phyloP scores from a whole-genome alignment of 2,888 invertebrate genomes.

The Epinotia nisella region DNA sequence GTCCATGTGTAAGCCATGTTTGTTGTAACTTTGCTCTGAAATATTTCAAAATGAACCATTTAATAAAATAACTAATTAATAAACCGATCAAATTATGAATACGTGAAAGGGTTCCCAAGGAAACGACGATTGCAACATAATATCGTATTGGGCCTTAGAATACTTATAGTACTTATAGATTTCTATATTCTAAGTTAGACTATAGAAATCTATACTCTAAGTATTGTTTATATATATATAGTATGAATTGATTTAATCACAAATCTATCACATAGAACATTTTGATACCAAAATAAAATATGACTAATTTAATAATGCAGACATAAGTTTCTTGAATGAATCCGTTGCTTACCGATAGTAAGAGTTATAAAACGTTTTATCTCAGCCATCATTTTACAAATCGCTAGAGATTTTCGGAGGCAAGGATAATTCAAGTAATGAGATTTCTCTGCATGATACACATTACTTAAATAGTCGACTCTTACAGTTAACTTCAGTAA shows the following conservation, averaged over 20 bases:
- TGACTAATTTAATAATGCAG: too few relatives aligned
- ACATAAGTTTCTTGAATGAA: not conserved
- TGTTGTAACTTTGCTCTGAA: conserved; percentile 70
- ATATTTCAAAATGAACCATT: conserved; percentile 44
- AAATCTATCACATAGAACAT: not conserved
- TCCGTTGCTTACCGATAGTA: conserved; percentile 48
- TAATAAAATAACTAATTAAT: not conserved
- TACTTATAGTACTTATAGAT: too few relatives aligned
- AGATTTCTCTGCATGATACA: not conserved
- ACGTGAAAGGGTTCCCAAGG: not conserved
- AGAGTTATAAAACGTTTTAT: conserved; percentile 48
- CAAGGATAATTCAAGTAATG: conserved; percentile 1
- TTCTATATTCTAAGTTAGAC: too few relatives aligned
- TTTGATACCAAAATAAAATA: not conserved
- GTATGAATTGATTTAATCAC: not conserved
- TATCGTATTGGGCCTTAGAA: too few relatives aligned
- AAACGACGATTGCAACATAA: not conserved
- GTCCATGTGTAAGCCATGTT: conserved; percentile 56
- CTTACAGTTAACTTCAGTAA: not conserved
- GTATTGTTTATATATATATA: too few relatives aligned
- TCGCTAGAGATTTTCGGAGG: not conserved
- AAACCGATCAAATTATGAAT: not conserved
- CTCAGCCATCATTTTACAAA: conserved; percentile 42
- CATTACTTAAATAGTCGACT: not conserved
- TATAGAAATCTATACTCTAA: too few relatives aligned